These are phyloP conservation scores for Zaprionus ghesquierei DNA, from an alignment of 1,140 invertebrate genomes.

Conservation along the genomic window DNA sequence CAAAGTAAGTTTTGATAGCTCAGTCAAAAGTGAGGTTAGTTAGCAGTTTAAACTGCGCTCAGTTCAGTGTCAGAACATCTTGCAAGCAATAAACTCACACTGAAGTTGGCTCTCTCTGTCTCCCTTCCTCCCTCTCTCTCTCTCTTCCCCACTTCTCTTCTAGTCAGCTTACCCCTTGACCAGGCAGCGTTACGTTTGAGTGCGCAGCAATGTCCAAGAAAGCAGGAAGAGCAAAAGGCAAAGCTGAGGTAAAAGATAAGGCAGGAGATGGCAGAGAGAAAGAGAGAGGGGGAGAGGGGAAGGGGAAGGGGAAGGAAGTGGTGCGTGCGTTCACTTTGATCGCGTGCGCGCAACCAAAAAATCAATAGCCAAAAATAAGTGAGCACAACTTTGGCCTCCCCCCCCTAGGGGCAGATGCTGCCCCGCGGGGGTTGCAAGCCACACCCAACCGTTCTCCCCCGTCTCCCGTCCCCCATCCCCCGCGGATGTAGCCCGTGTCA, in stretches of 20 bases:
- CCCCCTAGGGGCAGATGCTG: constrained; percentile 34
- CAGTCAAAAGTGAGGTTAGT: no score
- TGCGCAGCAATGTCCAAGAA: constrained; percentile 50
- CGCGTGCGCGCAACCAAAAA: constrained; percentile 34
- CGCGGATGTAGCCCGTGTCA: constrained; percentile 42
- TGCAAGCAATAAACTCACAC: no score
- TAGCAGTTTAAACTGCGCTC: no score
- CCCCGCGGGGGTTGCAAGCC: constrained; percentile 35
- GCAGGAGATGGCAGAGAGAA: neutral
- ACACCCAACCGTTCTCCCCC: constrained; percentile 20
- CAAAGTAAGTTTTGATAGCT: no score
- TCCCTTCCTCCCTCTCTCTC: neutral
- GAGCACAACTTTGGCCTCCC: neutral
- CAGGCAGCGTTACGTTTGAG: constrained; percentile 43
- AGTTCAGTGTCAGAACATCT: neutral
- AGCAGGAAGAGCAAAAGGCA: neutral
- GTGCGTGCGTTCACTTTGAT: constrained; percentile 28
- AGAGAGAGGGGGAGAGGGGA: neutral
- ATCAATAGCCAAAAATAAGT: constrained; percentile 41
- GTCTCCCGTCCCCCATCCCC: neutral
- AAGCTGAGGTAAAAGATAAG: neutral
- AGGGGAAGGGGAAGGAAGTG: neutral
- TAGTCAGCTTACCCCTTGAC: neutral
- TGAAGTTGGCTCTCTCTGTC: neutral
- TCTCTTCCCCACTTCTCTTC: neutral